Evolutionary conservation across 2,797 vertebrate genomes (phyloP).

Genomic region (Oophaga sylvatica): DNA sequence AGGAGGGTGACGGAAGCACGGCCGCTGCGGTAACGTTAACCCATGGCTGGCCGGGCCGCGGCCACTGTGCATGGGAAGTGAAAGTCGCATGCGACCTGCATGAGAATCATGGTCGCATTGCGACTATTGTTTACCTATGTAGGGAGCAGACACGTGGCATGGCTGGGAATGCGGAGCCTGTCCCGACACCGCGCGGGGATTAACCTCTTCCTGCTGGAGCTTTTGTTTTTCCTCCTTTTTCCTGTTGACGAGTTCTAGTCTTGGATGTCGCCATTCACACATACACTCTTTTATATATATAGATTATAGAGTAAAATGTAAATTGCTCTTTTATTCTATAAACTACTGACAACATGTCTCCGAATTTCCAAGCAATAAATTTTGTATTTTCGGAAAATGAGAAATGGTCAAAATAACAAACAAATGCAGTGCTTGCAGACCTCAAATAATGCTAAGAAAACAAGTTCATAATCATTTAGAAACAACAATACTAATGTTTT

Average conservation of each 20-base stretch:
- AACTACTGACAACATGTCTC: too few species aligned
- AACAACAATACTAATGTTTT: too few species aligned
- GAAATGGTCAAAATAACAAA: too few species aligned
- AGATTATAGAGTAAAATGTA: too few species aligned
- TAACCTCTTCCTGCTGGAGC: background rate
- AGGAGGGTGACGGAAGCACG: slow-evolving; percentile 59
- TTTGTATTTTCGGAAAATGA: too few species aligned
- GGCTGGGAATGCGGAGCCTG: background rate
- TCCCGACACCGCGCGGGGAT: background rate
- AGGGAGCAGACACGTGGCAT: background rate
- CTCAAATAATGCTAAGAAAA: too few species aligned
- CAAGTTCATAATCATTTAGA: too few species aligned
- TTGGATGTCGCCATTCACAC: too few species aligned
- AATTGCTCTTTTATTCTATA: too few species aligned
- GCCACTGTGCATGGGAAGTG: background rate
- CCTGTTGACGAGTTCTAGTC: background rate
- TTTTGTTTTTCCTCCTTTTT: background rate
- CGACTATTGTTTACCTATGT: background rate
- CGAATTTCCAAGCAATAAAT: too few species aligned
- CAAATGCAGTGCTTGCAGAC: too few species aligned
- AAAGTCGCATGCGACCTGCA: background rate
- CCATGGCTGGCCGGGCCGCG: background rate
- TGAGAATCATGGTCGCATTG: background rate
- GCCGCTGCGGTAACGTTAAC: slow-evolving; percentile 22
- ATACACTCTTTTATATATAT: too few species aligned